Conservation (phyloP, 2,797 vertebrate species). For the Enteromius unitaeniatus region DNA sequence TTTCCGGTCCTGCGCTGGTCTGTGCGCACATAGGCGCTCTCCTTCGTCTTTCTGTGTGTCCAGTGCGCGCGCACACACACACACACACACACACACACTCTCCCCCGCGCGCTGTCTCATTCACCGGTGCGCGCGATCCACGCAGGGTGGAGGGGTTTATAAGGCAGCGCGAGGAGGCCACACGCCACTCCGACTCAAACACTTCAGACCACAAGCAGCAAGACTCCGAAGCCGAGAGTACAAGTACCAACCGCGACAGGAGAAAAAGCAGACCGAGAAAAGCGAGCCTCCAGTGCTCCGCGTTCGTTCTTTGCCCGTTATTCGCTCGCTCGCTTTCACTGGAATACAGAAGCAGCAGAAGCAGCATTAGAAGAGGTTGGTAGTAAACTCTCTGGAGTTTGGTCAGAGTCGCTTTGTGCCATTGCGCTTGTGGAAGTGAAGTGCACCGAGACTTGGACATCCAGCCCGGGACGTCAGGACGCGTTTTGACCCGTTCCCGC, state of each 20-base stretch:
- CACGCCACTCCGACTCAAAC: conserved; percentile 79
- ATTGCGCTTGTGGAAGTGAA: conserved; percentile 82
- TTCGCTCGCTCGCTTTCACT: conserved; percentile 65
- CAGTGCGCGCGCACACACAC: conserved; percentile 53
- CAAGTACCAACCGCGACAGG: conserved; percentile 82
- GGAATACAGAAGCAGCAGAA: conserved; percentile 70
- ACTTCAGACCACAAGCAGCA: conserved; percentile 83
- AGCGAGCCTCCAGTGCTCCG: conserved; percentile 64
- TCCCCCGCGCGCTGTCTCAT: conserved; percentile 78
- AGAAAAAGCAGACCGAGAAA: conserved; percentile 46
- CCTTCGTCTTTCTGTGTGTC: conserved; percentile 66
- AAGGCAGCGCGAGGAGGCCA: conserved; percentile 75
- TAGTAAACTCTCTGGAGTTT: conserved; percentile 91
- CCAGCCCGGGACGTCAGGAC: conserved; percentile 67
- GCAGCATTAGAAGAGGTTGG: conserved; percentile 75
- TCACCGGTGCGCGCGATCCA: conserved; percentile 78
- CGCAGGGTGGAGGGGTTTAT: conserved; percentile 83
- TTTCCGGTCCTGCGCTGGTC: conserved; percentile 82
- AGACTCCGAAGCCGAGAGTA: conserved; percentile 89
- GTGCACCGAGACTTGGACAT: conserved; percentile 78
- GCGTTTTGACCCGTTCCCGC: conserved; percentile 55
- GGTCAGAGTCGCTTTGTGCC: conserved; percentile 79
- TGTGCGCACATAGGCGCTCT: conserved; percentile 78
- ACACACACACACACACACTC: conserved; percentile 64
- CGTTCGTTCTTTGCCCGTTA: conserved; percentile 68